A percentile compares a stretch with the other conserved stretches of the same genome.
Conservation (phyloP, 2,888 invertebrate genomes). For the Taphrorychus bicolor region DNA sequence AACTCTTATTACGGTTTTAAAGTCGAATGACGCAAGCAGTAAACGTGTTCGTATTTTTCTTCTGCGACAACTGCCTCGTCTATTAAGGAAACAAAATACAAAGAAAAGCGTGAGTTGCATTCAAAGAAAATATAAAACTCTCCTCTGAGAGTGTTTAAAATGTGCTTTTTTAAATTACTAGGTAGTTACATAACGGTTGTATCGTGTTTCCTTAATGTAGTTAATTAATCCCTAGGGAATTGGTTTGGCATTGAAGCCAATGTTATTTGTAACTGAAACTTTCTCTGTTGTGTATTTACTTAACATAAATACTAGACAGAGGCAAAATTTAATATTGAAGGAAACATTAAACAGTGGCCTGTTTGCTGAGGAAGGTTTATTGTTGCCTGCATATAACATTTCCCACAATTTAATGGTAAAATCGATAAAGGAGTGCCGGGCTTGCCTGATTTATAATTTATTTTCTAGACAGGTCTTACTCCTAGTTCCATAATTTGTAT, state of each 20-base stretch:
- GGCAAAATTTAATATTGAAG: neutral
- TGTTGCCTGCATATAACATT: neutral
- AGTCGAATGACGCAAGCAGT: neutral
- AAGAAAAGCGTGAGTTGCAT: too few relatives aligned
- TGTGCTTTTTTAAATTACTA: too few relatives aligned
- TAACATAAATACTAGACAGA: neutral
- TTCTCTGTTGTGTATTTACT: neutral
- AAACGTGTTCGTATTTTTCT: neutral
- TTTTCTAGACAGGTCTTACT: neutral
- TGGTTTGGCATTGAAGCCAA: too few relatives aligned
- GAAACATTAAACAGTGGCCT: neutral
- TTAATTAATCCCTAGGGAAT: too few relatives aligned
- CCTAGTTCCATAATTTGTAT: neutral
- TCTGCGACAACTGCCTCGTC: too few relatives aligned
- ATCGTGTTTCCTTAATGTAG: too few relatives aligned
- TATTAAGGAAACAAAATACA: too few relatives aligned
- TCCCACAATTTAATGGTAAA: neutral
- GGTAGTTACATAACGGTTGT: too few relatives aligned
- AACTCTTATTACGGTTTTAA: neutral
- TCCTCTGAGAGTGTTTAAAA: too few relatives aligned
- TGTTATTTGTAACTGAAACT: neutral
- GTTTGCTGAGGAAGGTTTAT: neutral
- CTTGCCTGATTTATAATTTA: neutral
- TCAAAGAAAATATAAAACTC: too few relatives aligned
- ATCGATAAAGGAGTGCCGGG: neutral